Evolutionary conservation across 2,888 invertebrate species (phyloP), one percentile per base, ranked within the genome.

Genomic region (Torymus auratus): DNA sequence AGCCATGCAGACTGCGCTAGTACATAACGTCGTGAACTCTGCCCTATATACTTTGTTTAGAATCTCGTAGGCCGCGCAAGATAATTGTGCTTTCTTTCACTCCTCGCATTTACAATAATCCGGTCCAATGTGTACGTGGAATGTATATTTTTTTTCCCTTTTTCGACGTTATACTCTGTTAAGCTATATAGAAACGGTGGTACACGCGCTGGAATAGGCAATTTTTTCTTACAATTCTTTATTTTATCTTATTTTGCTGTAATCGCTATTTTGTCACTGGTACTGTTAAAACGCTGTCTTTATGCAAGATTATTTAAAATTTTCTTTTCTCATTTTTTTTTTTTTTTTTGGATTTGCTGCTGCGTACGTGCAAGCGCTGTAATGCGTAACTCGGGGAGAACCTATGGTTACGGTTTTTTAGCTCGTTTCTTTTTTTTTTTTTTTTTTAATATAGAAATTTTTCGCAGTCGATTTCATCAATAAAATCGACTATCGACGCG

Each of bases 331-430:
- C n/a, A 55, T 70, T 62, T 28, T 15, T n/a, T n/a, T 52, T 15
- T 15, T 12, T 60, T 68, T 56, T 68, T 23, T 60, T 68, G 13
- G 20, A 41, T 41, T 41, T 41, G 41, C 7, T 41, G 41, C 41
- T 41, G 41, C 41, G 62, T 70, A 56, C 50, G 14, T 65, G 20
- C 23, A 65, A 65, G 41, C 71, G 58, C 28, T 70, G 52, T 62
- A 64, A 78, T 70, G 71, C 64, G 58, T 71, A 71, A 78, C 55
- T 71, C 28, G 61, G 62, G 61, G 61, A 69, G 55, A 76, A 17
- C 53, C 58, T 69, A 75, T 23, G n/a, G 14, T 41, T 41, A 41
- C 41, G 41, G 41, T 41, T 53, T 53, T 50, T 56, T 20, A 7
- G 3, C n/a, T 14, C 2, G 5, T 55, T 67, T 52, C 11, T 53